These are phyloP conservation scores for Mallotus villosus DNA, from an alignment of 2,797 vertebrate genomes.

Conservation along the genomic window DNA sequence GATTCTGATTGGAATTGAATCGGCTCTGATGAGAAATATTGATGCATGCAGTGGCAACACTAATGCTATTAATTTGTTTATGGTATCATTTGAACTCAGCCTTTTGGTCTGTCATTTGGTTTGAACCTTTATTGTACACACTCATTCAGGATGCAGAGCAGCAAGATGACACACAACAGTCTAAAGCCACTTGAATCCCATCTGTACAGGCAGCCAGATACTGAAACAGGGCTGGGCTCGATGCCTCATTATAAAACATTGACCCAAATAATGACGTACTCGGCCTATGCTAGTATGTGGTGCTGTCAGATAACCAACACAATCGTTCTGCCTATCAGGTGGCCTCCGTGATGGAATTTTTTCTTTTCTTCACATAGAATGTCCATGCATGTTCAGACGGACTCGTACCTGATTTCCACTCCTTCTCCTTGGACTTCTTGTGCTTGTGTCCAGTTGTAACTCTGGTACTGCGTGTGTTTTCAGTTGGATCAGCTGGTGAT, in stretches of 20 bases:
- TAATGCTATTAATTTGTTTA: not conserved
- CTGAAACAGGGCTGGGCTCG: slow-evolving; percentile 27
- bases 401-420: not conserved
- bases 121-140: not conserved
- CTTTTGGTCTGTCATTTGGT: not conserved
- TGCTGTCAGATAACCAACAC: not conserved
- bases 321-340: too few relatives aligned
- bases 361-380: not conserved
- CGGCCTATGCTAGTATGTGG: not conserved
- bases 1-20: not conserved
- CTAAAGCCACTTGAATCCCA: not conserved
- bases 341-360: not conserved
- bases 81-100: not conserved
- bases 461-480: slow-evolving; percentile 18
- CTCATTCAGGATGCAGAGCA: not conserved
- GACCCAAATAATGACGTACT: slow-evolving; percentile 29
- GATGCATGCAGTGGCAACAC: slow-evolving; percentile 19
- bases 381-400: not conserved
- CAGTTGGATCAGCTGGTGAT: slow-evolving; percentile 98
- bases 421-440: not conserved
- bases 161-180: not conserved
- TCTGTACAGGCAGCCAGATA: slow-evolving; percentile 13
- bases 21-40: slow-evolving; percentile 14
- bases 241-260: slow-evolving; percentile 42
- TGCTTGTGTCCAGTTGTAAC: slow-evolving; percentile 12